These are phyloP conservation scores for Rotaria magnacalcarata DNA, from an alignment of 2,888 invertebrate species.

Conservation along the genomic window DNA sequence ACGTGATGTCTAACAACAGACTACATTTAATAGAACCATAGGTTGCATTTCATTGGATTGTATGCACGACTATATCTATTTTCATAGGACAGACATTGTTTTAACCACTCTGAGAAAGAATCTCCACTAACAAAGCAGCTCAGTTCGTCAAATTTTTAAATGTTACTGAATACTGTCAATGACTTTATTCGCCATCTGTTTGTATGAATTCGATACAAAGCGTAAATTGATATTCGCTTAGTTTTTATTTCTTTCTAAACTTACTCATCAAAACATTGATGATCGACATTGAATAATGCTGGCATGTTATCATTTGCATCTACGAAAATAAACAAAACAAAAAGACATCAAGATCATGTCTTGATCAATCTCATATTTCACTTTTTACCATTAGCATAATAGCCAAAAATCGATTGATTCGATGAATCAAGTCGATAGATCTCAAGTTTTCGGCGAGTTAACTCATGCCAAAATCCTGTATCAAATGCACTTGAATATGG, in stretches of 20 bases:
- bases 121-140: no score
- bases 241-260: neutral
- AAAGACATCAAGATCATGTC: neutral
- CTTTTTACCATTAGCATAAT: constrained; percentile 38
- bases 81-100: no score
- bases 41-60: no score
- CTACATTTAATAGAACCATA: no score
- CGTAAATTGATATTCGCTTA: no score
- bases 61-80: no score
- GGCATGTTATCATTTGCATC: constrained; percentile 42
- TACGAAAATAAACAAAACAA: neutral
- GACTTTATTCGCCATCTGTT: no score
- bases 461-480: constrained; percentile 46
- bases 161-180: no score
- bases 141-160: no score
- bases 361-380: neutral
- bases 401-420: constrained; percentile 38
- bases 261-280: constrained; percentile 42
- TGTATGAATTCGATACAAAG: no score
- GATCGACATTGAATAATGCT: constrained; percentile 43
- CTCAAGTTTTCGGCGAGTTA: constrained; percentile 44
- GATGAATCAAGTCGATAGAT: constrained; percentile 41
- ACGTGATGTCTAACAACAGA: no score
- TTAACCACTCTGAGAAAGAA: no score
- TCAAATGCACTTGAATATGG: constrained; percentile 43